Evolutionary conservation across 2,113 vertebrate species (phyloP).

Genomic region (Ceyx melanurus): DNA sequence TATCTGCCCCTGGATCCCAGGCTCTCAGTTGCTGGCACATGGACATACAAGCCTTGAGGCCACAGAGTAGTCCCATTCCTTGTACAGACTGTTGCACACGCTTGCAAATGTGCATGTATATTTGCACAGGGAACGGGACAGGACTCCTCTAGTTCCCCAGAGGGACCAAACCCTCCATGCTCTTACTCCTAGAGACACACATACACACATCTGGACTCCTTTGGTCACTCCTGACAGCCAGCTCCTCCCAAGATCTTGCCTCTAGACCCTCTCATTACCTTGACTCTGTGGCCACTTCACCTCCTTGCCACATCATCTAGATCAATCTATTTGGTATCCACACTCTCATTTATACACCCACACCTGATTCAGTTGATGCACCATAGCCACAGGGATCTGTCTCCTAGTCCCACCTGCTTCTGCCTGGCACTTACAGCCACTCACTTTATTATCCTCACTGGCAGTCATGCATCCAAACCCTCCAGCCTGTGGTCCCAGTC

Average conservation of each 20-base stretch:
- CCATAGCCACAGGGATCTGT: neutral
- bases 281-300: neutral
- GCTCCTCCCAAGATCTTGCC: neutral
- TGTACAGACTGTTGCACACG: neutral
- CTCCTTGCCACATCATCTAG: no score
- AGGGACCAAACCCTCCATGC: neutral
- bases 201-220: neutral
- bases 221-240: neutral
- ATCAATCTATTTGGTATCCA: neutral
- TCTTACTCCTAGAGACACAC: neutral
- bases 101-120: neutral
- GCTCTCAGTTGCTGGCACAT: neutral
- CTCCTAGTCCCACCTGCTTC: neutral
- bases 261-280: neutral
- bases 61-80: rapidly evolving
- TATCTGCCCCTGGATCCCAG: neutral
- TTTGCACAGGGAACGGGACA: neutral
- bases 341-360: neutral
- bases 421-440: neutral
- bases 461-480: neutral
- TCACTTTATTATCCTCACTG: neutral
- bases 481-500: neutral
- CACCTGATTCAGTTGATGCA: neutral
- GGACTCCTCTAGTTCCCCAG: neutral
- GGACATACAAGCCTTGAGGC: neutral